Evolutionary conservation across 2,113 vertebrate species (phyloP).

Genomic region (Elaphurus davidianus): DNA sequence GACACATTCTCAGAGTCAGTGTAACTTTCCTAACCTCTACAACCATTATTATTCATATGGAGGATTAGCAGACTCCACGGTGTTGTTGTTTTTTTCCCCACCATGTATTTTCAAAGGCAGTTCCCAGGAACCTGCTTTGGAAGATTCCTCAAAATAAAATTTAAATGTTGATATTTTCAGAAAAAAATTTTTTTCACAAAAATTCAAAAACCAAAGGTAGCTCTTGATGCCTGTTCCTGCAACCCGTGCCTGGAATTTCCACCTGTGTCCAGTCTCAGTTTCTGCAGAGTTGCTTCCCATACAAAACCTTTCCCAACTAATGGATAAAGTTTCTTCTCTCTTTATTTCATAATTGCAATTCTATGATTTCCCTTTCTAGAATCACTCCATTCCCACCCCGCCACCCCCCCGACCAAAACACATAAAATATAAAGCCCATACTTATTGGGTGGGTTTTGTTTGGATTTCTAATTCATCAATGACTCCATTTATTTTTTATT

Average conservation of each 20-base stretch:
- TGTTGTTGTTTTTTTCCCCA: no score
- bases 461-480: conserved; percentile 8
- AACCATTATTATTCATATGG: neutral
- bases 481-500: neutral
- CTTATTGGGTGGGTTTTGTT: neutral
- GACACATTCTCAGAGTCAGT: neutral
- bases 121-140: neutral
- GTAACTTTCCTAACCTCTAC: neutral
- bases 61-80: neutral
- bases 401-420: neutral
- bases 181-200: neutral
- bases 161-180: neutral
- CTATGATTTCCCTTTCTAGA: neutral
- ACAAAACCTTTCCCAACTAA: neutral
- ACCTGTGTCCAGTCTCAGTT: neutral
- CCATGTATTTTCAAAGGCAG: neutral
- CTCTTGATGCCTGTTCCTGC: neutral
- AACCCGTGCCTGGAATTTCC: neutral
- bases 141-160: conserved; percentile 23
- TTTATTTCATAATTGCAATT: neutral
- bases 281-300: neutral
- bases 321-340: neutral
- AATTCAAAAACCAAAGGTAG: conserved; percentile 15
- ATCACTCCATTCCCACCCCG: neutral
- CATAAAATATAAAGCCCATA: neutral